Percentiles rank a stretch among this genome's conserved stretches.
These are phyloP conservation scores for Megalonaias nervosa DNA, from an alignment of 1,140 invertebrate species.

Conservation along the genomic window DNA sequence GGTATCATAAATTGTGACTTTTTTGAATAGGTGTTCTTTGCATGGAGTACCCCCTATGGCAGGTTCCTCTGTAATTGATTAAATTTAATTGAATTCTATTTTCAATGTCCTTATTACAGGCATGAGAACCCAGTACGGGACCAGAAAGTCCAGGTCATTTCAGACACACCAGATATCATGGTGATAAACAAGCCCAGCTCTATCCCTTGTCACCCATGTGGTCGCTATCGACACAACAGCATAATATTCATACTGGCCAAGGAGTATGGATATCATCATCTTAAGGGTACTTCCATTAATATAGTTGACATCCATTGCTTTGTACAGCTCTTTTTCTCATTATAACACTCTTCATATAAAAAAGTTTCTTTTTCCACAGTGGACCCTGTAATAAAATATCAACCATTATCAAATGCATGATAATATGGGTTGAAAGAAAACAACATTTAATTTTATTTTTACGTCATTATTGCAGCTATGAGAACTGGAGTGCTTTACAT, in stretches of 20 bases:
- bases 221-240: conserved; percentile 95
- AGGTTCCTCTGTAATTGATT: no score
- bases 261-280: conserved; percentile 94
- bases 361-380: no score
- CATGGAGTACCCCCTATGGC: neutral
- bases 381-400: no score
- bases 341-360: no score
- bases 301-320: no score
- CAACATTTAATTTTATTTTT: no score
- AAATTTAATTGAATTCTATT: no score
- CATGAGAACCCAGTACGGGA: conserved; percentile 98
- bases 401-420: no score
- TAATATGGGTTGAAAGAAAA: no score
- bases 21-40: neutral
- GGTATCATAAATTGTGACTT: neutral
- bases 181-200: conserved; percentile 99
- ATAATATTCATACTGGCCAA: conserved; percentile 97
- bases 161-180: conserved; percentile 97
- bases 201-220: conserved; percentile 98
- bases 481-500: no score
- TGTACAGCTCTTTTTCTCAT: no score
- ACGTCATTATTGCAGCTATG: no score
- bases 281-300: conserved; percentile 80
- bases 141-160: conserved; percentile 94
- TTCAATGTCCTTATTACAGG: conserved; percentile 78